Percentiles rank a stretch among this genome's conserved stretches.
These are phyloP conservation scores for Sinella curviseta DNA, from an alignment of 1,140 invertebrate species.

Conservation along the genomic window DNA sequence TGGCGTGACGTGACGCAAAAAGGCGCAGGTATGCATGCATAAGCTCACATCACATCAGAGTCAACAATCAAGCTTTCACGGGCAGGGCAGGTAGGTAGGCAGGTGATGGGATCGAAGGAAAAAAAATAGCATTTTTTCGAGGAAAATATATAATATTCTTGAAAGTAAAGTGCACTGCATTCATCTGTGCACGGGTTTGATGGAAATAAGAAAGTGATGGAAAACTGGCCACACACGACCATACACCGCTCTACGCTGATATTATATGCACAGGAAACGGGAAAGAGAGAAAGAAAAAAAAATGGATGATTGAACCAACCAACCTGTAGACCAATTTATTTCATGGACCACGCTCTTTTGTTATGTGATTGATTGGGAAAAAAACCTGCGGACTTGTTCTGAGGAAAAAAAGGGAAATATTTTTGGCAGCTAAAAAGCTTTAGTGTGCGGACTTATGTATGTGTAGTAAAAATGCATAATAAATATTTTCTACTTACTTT, in stretches of 20 bases:
- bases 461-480: background rate
- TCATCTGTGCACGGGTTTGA: too few species aligned
- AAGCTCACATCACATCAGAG: background rate
- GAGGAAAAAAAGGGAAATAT: too few species aligned
- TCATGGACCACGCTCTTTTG: constrained; percentile 36
- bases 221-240: background rate
- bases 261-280: background rate
- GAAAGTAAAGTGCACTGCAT: too few species aligned
- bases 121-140: background rate
- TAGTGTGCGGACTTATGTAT: too few species aligned
- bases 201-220: constrained; percentile 11
- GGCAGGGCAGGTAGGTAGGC: background rate
- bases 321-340: constrained; percentile 44
- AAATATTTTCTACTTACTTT: too few species aligned
- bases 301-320: constrained; percentile 35
- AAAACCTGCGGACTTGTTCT: constrained; percentile 25
- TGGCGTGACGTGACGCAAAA: background rate
- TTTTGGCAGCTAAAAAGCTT: too few species aligned
- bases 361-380: constrained; percentile 39
- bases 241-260: too few species aligned
- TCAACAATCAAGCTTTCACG: too few species aligned
- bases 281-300: too few species aligned
- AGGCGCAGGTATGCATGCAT: background rate
- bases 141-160: background rate
- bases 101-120: background rate